Evolutionary conservation across 2,888 invertebrate genomes (phyloP).

Genomic region (Cecidostiba fungosa): DNA sequence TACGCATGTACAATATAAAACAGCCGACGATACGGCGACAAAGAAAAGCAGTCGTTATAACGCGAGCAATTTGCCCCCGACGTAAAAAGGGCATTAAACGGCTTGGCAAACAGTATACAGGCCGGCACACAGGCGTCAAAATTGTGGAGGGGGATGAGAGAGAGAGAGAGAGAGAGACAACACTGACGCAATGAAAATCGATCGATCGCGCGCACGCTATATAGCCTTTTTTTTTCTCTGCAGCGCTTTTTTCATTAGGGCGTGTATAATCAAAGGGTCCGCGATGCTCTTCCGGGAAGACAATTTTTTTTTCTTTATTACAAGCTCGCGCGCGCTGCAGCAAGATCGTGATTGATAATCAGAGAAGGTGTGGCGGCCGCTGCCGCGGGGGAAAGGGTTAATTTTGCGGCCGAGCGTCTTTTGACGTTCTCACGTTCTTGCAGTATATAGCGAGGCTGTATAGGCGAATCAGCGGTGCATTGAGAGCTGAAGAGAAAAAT

Average conservation of each 20-base stretch:
- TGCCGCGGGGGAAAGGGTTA: not conserved
- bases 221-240: no score
- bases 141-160: not conserved
- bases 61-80: not conserved
- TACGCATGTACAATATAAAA: no score
- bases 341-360: constrained; percentile 1
- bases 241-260: constrained; percentile 21
- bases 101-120: constrained; percentile 20
- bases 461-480: not conserved
- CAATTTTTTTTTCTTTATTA: constrained; percentile 9
- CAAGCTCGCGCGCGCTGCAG: not conserved
- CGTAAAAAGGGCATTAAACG: not conserved
- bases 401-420: no score
- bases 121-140: not conserved
- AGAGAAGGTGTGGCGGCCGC: not conserved
- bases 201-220: not conserved
- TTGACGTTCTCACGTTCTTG: no score
- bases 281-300: not conserved
- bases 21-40: no score
- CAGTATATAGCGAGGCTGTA: not conserved
- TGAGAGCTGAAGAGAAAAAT: not conserved
- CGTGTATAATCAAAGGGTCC: constrained; percentile 23
- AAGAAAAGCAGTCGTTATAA: not conserved
- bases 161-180: no score
- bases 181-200: constrained; percentile 40